phyloP scores from a whole-genome alignment of 2,797 vertebrate genomes.

The Kryptolebias ocellatus region DNA sequence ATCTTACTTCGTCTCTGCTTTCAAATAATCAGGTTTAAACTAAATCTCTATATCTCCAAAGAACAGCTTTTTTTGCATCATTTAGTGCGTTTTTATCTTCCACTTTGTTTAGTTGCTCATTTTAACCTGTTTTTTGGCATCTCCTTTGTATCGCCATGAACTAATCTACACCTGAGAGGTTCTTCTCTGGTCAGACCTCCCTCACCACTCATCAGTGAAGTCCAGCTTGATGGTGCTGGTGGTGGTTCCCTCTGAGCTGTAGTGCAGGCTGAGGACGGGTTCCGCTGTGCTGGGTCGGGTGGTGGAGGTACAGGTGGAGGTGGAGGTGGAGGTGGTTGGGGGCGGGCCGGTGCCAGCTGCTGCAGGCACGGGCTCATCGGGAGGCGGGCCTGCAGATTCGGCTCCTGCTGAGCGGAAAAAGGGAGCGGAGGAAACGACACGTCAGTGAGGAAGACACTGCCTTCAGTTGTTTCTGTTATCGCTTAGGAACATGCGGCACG shows the following conservation, averaged over 20 bases:
- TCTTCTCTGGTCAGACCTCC: not conserved
- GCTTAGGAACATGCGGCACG: slow-evolving; percentile 72
- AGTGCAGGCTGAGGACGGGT: slow-evolving; percentile 95
- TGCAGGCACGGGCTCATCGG: slow-evolving; percentile 34
- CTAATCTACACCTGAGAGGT: not conserved
- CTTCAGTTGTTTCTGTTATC: not conserved
- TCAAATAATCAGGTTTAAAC: no score
- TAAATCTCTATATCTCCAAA: no score
- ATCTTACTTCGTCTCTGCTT: no score
- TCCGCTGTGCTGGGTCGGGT: slow-evolving; percentile 83
- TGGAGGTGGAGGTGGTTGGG: not conserved
- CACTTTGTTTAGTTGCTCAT: no score
- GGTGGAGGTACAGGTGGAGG: slow-evolving; percentile 22
- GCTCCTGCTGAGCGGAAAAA: slow-evolving; percentile 60
- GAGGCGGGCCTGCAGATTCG: slow-evolving; percentile 54
- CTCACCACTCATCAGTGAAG: slow-evolving; percentile 98
- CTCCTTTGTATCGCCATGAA: no score
- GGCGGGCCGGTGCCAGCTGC: slow-evolving; percentile 37
- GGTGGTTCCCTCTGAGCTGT: slow-evolving; percentile 97
- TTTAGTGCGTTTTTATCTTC: no score
- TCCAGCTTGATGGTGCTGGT: slow-evolving; percentile 98
- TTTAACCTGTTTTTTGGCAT: not conserved
- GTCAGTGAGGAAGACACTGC: not conserved
- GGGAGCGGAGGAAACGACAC: not conserved
- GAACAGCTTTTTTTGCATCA: no score